These are phyloP conservation scores for Drosophila takahashii DNA, from an alignment of 1,140 invertebrate species.

Conservation along the genomic window DNA sequence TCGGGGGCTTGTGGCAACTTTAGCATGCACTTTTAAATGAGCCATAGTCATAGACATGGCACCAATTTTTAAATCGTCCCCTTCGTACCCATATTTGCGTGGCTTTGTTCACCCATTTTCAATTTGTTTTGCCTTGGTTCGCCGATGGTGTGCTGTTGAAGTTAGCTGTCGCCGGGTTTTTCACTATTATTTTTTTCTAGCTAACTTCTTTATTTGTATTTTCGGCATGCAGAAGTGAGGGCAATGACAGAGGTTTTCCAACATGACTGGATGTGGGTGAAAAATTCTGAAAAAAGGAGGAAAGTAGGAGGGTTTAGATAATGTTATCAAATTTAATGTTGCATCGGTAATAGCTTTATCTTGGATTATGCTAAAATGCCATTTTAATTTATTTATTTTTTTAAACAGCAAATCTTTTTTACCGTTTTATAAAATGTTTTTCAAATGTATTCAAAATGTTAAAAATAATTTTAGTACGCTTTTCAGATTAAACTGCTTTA, in stretches of 20 bases:
- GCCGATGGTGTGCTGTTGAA: conserved; percentile 24
- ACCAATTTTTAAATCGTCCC: conserved; percentile 34
- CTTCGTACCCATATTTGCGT: conserved; percentile 22
- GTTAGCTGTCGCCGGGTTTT: conserved; percentile 55
- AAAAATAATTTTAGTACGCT: background rate
- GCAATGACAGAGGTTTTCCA: conserved; percentile 23
- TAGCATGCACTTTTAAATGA: conserved; percentile 72
- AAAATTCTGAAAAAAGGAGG: background rate
- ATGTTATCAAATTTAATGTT: conserved; percentile 20
- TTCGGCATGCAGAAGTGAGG: conserved; percentile 37
- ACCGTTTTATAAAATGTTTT: background rate
- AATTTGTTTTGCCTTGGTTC: conserved; percentile 62
- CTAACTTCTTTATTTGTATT: conserved; percentile 29
- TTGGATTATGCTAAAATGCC: background rate
- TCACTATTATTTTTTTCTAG: conserved; percentile 17
- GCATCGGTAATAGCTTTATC: conserved; percentile 15
- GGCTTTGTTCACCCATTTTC: conserved; percentile 64
- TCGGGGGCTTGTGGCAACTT: conserved; percentile 20
- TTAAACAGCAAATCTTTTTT: background rate
- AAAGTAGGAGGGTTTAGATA: conserved; percentile 3
- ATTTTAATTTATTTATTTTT: background rate
- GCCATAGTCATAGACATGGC: conserved; percentile 65
- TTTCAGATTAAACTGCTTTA: background rate
- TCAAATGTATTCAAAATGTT: background rate
- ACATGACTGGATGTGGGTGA: conserved; percentile 19